phyloP scores from a whole-genome alignment of 2,797 vertebrate species.

The Botia kubotai region DNA sequence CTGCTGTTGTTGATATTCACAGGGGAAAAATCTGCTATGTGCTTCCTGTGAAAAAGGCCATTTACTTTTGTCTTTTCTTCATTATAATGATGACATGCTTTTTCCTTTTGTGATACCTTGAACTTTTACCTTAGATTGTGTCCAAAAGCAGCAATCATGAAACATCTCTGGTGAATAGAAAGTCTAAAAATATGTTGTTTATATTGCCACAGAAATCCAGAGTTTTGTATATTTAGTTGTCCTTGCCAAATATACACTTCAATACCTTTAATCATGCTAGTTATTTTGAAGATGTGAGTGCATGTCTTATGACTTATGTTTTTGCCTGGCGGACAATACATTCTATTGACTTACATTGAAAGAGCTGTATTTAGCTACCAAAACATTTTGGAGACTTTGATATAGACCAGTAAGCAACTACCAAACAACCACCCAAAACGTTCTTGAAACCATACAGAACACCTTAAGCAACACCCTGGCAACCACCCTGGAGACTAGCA shows the following conservation, averaged over 20 bases:
- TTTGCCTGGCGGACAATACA: no score
- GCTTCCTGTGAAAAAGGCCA: constrained; percentile 22
- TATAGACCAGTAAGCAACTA: neutral
- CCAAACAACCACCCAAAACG: neutral
- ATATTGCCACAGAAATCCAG: neutral
- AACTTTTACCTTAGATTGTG: neutral
- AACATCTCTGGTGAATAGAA: neutral
- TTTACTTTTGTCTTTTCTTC: constrained; percentile 32
- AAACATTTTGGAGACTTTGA: neutral
- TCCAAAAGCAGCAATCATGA: neutral
- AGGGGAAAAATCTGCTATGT: neutral
- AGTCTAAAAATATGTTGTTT: neutral
- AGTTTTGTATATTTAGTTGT: neutral
- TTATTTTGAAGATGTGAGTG: neutral
- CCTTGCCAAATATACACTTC: no score
- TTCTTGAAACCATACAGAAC: no score
- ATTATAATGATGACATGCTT: constrained; percentile 4
- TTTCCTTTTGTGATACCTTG: neutral
- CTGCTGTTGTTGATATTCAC: neutral
- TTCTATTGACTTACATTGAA: neutral
- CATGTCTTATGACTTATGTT: neutral
- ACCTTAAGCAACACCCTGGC: no score
- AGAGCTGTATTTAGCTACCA: neutral
- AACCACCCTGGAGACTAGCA: neutral
- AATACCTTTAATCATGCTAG: neutral